These are phyloP conservation scores for Enchytraeus crypticus DNA, from an alignment of 2,888 invertebrate genomes.

Conservation along the genomic window DNA sequence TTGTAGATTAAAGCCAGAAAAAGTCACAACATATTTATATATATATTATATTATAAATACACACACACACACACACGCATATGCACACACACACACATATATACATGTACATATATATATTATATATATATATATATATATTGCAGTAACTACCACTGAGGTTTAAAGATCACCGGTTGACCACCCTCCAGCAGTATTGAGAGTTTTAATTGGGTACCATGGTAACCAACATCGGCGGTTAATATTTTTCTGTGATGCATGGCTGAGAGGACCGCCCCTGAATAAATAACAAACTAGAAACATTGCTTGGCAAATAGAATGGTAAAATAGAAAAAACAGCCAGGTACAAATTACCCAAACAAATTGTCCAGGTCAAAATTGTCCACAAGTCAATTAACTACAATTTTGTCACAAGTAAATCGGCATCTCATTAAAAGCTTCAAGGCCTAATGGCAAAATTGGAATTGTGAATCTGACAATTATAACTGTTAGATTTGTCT, in stretches of 20 bases:
- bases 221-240: conserved; percentile 65
- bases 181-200: conserved; percentile 66
- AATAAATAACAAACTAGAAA: no score
- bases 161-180: conserved; percentile 78
- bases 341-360: no score
- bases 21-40: no score
- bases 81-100: no score
- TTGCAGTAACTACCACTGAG: conserved; percentile 65
- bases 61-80: not conserved
- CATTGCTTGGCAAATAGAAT: no score
- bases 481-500: no score
- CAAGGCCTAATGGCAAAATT: no score
- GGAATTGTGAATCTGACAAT: no score
- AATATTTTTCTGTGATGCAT: conserved; percentile 31
- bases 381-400: no score
- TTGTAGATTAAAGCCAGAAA: no score
- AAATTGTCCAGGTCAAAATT: no score
- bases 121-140: not conserved
- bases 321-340: not conserved
- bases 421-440: no score
- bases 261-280: conserved; percentile 21
- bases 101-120: not conserved
- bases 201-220: conserved; percentile 84
- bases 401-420: not conserved
- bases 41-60: not conserved